These are phyloP conservation scores for Pardalotus punctatus DNA, from an alignment of 2,113 vertebrate species.

Conservation along the genomic window DNA sequence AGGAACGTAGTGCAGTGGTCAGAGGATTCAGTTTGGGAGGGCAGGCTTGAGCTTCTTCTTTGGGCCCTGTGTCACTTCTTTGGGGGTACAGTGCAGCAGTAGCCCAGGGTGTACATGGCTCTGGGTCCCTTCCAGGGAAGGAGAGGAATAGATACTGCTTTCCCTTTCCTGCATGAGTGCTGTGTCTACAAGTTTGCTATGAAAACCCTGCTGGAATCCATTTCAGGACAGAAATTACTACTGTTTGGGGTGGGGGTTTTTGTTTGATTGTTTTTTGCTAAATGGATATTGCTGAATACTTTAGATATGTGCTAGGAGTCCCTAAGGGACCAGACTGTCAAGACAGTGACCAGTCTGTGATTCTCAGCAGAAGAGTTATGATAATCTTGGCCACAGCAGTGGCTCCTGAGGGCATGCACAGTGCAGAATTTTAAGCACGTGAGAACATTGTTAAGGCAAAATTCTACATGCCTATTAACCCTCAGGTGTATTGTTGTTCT, in stretches of 20 bases:
- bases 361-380: neutral
- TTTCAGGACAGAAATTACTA: neutral
- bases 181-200: neutral
- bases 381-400: neutral
- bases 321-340: neutral
- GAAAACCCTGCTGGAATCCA: neutral
- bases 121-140: neutral
- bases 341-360: neutral
- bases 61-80: neutral
- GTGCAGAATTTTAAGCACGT: neutral
- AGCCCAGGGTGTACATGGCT: neutral
- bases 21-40: neutral
- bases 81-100: neutral
- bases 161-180: neutral
- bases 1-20: neutral
- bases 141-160: neutral
- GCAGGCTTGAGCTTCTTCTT: neutral
- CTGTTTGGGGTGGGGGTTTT: neutral
- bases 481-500: neutral
- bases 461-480: neutral
- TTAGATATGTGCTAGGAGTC: neutral
- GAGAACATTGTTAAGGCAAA: neutral
- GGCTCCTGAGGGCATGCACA: accelerated
- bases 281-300: neutral
- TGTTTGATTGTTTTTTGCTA: neutral